Evolutionary conservation across 2,797 vertebrate species (phyloP).

Genomic region (Telmatherina bonti): DNA sequence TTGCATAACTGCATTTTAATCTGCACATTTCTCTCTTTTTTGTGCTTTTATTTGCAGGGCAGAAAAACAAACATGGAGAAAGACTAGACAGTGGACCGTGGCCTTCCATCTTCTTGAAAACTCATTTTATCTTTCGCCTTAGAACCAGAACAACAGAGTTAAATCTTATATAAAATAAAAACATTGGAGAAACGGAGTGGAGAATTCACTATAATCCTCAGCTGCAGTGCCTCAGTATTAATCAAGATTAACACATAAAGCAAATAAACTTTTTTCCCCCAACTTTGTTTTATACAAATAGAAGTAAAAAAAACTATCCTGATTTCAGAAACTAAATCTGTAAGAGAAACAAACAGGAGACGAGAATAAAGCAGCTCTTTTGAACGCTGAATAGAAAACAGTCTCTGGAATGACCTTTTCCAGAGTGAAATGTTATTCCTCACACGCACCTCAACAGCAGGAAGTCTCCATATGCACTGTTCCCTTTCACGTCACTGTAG

Average conservation of each 20-base stretch:
- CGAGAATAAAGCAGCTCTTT: constrained; percentile 54
- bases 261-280: constrained; percentile 34
- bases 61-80: constrained; percentile 30
- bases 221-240: constrained; percentile 23
- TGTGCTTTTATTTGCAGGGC: constrained; percentile 57
- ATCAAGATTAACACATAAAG: constrained; percentile 26
- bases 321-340: constrained; percentile 29
- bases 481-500: constrained; percentile 66
- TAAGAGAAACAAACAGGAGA: constrained; percentile 53
- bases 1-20: constrained; percentile 32
- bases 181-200: constrained; percentile 17
- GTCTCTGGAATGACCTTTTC: constrained; percentile 73
- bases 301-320: constrained; percentile 32
- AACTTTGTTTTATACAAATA: constrained; percentile 13
- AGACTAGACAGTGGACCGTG: constrained; percentile 18
- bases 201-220: constrained; percentile 9
- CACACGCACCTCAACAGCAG: constrained; percentile 70
- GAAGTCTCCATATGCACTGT: constrained; percentile 69
- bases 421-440: constrained; percentile 71
- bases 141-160: constrained; percentile 28
- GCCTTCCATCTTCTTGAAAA: constrained; percentile 15
- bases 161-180: constrained; percentile 37
- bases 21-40: constrained; percentile 31
- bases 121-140: constrained; percentile 3
- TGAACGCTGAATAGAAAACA: constrained; percentile 54